Evolutionary conservation across 2,113 vertebrate species (phyloP).

Genomic region (Rousettus leschenaultii): DNA sequence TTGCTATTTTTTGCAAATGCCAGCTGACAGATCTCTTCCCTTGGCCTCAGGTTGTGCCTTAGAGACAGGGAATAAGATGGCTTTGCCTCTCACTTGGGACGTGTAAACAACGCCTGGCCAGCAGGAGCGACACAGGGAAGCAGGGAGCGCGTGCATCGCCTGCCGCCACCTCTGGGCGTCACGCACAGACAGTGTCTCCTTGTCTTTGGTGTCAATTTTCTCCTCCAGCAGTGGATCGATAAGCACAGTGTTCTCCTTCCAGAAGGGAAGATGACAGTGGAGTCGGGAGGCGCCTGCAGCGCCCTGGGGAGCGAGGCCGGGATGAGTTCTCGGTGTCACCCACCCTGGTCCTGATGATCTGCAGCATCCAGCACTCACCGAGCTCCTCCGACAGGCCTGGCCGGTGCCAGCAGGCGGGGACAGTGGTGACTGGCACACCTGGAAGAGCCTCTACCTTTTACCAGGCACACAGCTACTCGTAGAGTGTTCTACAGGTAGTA

Average conservation of each 20-base stretch:
- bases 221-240: neutral
- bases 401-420: accelerated
- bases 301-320: neutral
- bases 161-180: neutral
- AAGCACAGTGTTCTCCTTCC: neutral
- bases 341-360: accelerated
- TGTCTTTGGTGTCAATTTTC: neutral
- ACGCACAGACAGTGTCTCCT: neutral
- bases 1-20: slow-evolving; percentile 30
- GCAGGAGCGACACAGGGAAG: neutral
- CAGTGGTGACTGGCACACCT: accelerated
- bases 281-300: neutral
- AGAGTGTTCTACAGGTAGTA: accelerated
- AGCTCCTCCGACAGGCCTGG: accelerated
- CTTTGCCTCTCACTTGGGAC: slow-evolving; percentile 15
- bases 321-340: accelerated
- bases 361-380: accelerated
- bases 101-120: neutral
- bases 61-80: neutral
- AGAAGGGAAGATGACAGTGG: neutral
- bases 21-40: neutral
- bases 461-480: accelerated
- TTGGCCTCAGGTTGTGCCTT: neutral
- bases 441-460: neutral
- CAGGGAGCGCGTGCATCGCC: neutral